These are phyloP conservation scores for Scaptomyza flava DNA, from an alignment of 2,888 invertebrate species.

Conservation along the genomic window DNA sequence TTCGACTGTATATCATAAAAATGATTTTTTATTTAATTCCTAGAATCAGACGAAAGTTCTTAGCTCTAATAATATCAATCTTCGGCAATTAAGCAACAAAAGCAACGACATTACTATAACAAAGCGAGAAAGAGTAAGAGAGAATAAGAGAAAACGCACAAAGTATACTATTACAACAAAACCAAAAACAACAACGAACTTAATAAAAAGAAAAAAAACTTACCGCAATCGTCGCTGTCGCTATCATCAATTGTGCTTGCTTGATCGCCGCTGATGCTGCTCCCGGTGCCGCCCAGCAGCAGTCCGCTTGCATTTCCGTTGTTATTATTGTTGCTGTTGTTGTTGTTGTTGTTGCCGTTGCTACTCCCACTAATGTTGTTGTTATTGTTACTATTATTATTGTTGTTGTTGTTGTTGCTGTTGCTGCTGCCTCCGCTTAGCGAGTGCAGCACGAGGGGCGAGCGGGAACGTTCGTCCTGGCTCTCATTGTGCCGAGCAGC, in stretches of 20 bases:
- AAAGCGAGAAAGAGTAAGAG: not conserved
- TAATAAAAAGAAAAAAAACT: conserved; percentile 45
- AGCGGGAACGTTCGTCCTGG: conserved; percentile 83
- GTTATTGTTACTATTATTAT: conserved; percentile 26
- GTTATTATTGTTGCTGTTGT: conserved; percentile 48
- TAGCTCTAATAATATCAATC: no score
- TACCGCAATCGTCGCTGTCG: conserved; percentile 84
- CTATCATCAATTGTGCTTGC: conserved; percentile 84
- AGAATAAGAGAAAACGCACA: not conserved
- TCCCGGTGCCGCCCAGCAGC: conserved; percentile 72
- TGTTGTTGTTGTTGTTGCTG: conserved; percentile 24
- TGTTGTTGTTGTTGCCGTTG: conserved; percentile 36
- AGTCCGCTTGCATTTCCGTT: conserved; percentile 53
- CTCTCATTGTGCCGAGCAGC: conserved; percentile 44
- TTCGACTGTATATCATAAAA: no score
- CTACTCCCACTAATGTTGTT: conserved; percentile 26
- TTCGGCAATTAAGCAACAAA: not conserved
- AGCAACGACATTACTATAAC: not conserved
- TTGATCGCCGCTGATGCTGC: conserved; percentile 83
- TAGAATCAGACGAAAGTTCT: no score
- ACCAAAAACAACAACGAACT: not conserved
- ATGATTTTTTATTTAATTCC: no score
- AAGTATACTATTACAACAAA: no score
- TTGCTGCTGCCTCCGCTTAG: conserved; percentile 49
- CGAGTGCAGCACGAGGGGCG: conserved; percentile 70